phyloP scores from a whole-genome alignment of 2,888 invertebrate genomes.

The Branchellion lobata region DNA sequence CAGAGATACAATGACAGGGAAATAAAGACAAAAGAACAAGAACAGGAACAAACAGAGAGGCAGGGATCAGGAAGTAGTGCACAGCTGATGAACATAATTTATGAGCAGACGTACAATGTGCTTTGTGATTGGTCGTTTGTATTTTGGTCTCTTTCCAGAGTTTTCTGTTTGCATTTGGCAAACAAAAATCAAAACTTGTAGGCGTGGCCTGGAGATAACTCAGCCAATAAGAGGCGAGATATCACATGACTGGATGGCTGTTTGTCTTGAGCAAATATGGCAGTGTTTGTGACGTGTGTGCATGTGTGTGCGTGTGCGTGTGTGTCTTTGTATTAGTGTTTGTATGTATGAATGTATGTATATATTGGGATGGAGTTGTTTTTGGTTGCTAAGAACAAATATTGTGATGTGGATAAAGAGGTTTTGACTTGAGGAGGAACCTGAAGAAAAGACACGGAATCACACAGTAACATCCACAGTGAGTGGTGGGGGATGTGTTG shows the following conservation, averaged over 20 bases:
- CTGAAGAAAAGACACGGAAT: neutral
- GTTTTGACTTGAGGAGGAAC: neutral
- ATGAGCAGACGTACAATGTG: neutral
- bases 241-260: slow-evolving; percentile 15
- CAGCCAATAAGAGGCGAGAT: neutral
- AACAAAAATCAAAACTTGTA: slow-evolving; percentile 9
- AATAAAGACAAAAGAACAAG: too few species aligned
- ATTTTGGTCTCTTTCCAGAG: slow-evolving; percentile 10
- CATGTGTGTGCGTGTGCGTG: neutral
- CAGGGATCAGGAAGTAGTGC: neutral
- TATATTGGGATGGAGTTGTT: neutral
- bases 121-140: slow-evolving; percentile 11
- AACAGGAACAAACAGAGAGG: too few species aligned
- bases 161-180: slow-evolving; percentile 1
- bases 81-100: slow-evolving; percentile 10
- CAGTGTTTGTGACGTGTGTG: neutral
- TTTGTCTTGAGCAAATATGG: slow-evolving; percentile 8
- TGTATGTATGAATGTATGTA: slow-evolving; percentile 8
- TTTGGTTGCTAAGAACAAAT: slow-evolving; percentile 11
- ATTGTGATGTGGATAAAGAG: slow-evolving; percentile 2
- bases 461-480: neutral
- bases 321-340: neutral
- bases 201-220: neutral
- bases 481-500: neutral
- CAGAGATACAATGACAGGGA: too few species aligned